Base-by-base conservation (phyloP, 1,140 invertebrate species). In the Drosophila pectinifera region DNA sequence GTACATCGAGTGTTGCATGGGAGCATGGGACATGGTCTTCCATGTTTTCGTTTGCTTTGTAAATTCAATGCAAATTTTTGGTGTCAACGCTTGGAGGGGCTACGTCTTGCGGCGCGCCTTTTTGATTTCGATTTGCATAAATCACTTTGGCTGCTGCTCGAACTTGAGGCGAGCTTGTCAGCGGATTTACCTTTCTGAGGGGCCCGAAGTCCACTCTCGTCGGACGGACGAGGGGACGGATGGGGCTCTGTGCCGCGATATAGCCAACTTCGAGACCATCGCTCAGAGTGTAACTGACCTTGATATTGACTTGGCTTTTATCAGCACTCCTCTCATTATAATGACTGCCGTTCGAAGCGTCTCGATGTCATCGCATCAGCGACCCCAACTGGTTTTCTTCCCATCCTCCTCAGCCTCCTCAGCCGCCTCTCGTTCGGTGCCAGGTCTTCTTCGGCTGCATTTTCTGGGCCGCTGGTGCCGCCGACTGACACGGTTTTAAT, bases 281-380 rank as follows among this genome's bases (percentile, higher is more conserved):
- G 67, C 43, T 78, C 59, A 80, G 65, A 78, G 80, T 90, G 85
- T 90, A 89, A 85, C 74, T 85, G 85, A 90, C 85, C 85, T 81
- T 89, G 85, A 89, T 89, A 89, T 81, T 89, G 85, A 89, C 85
- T 78, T 78, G 59, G 49, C 73, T 73, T 55, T 79, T 58, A 78
- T 43, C 46, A 56, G 28, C 45, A 38, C 41, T 72, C 45, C 51
- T 26, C 41, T 61, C 49, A 81, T 76, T 57, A 78, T 78, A 55
- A 56, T 67, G 72, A 74, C 49, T 63, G 78, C 55, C 80, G 62
- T 58, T 68, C 62, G 81, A 77, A 62, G 24, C 72, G 58, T 77
- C 77, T 74, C 59, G 81, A 84, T 63, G 38, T 51, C 51, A 73
- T 58, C 54, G 54, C 36, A 51, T 51, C 16, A 31, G 11, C 69